Evolutionary conservation across 2,113 vertebrate genomes (phyloP), one percentile per base, ranked within the genome.

Genomic region (Sialia sialis): DNA sequence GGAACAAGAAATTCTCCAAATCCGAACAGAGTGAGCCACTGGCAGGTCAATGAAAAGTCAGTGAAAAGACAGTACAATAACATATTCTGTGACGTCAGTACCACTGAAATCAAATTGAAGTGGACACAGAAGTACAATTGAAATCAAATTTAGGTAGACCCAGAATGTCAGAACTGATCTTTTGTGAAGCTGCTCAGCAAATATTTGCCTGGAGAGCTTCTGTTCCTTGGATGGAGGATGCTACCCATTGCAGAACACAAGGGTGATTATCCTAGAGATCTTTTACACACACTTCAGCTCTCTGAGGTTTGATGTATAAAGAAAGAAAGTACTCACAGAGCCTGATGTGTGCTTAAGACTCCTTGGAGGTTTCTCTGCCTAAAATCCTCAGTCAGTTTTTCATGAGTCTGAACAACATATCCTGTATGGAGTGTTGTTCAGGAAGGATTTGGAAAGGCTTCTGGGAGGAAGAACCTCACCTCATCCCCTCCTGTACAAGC

Each of bases 271-370:
- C 59, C 67, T 19, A 69, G 77, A 88, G 59, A 55, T 68, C 74
- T 88, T 93, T 66, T 56, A 66, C 46, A 76, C 54, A 38, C 29
- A 49, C 69, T 89, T 91, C 74, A 74, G 38, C 58, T 93, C 54
- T 79, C 38, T 70, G 81, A 49, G 19, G 60, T 32, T 52, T 79
- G 39, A 75, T 30, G 12, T 80, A 60, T 48, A 78, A 95, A 91
- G 89, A 95, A 91, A 90, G 87, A 88, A 89, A 94, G 78, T 73
- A 92, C 80, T 93, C 87, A 89, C 56, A 96, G 70, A 76, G 49
- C n/a, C 67, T 84, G 70, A 49, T 87, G 89, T 83, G 38, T 94
- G 64, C 60, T 94, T 52, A 94, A 78, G 94, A 82, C 86, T 90
- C 92, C 84, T 95, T 94, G 74, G 89, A 82, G 89, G 9, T 78